These are phyloP conservation scores for Anneissia japonica DNA, from an alignment of 35 echinoderm and acorn worm genomes.

Conservation along the genomic window DNA sequence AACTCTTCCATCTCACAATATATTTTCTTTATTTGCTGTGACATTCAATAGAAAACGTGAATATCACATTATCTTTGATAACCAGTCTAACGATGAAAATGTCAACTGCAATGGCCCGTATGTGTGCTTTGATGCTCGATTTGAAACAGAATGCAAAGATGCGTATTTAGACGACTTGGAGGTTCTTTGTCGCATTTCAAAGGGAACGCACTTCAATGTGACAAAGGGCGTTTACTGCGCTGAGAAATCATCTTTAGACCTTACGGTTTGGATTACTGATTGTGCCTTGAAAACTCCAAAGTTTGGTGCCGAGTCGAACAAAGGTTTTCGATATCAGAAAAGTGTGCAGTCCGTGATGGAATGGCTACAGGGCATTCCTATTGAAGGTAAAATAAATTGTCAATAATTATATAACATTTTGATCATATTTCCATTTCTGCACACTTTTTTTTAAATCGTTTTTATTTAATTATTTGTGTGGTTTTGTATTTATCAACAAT, in stretches of 20 bases:
- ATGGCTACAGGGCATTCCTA: neutral
- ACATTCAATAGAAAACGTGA: neutral
- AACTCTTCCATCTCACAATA: neutral
- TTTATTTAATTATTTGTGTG: too few relatives aligned
- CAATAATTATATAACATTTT: too few relatives aligned
- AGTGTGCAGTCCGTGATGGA: neutral
- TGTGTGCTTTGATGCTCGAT: neutral
- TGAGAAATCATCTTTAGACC: neutral
- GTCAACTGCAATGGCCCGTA: neutral
- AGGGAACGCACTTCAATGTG: neutral
- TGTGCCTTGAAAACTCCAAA: neutral
- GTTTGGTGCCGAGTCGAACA: neutral
- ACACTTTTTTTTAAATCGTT: too few relatives aligned
- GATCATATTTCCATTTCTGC: too few relatives aligned
- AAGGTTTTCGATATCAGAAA: neutral
- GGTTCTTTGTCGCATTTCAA: neutral
- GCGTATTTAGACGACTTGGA: neutral
- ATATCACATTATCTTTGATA: neutral
- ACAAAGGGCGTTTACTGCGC: neutral
- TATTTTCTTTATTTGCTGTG: neutral
- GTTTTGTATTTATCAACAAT: too few relatives aligned
- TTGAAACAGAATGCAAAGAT: neutral
- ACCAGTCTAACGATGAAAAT: neutral
- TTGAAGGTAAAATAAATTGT: constrained; percentile 13
- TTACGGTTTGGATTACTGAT: neutral